A percentile compares a stretch with the other conserved stretches of the same genome.
phyloP scores from a whole-genome alignment of 1,140 invertebrate species.

The Drosophila virilis region DNA sequence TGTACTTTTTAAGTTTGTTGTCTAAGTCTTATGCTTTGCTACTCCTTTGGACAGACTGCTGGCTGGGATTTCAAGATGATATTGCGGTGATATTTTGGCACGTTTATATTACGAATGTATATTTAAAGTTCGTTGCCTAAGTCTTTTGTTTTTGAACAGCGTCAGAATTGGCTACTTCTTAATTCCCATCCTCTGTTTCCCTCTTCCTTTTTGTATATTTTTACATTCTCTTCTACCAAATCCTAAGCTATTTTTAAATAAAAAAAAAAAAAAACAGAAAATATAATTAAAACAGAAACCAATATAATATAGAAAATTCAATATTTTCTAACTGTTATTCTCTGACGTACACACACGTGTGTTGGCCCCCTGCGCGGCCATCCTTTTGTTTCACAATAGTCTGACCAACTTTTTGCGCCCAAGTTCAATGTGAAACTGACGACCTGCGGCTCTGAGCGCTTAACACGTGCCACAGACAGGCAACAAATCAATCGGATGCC shows the following conservation, averaged over 20 bases:
- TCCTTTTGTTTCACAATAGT: constrained; percentile 20
- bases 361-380: not conserved
- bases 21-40: constrained; percentile 32
- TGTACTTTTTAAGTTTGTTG: constrained; percentile 16
- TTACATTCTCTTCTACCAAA: not conserved
- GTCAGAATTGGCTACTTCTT: not conserved
- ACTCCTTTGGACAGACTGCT: no score
- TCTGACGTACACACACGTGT: not conserved
- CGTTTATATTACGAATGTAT: not conserved
- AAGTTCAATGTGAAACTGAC: constrained; percentile 9
- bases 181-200: not conserved
- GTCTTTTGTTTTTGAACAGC: not conserved
- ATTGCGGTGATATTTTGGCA: no score
- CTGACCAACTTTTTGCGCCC: constrained; percentile 37
- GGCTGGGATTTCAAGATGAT: no score
- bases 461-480: constrained; percentile 44
- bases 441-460: constrained; percentile 5
- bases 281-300: not conserved
- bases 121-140: constrained; percentile 9
- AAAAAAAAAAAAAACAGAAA: not conserved
- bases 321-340: constrained; percentile 19
- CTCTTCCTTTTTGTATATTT: not conserved
- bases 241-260: not conserved
- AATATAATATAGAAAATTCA: not conserved
- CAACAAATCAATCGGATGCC: constrained; percentile 40